Evolutionary conservation across 2,113 vertebrate species (phyloP).

Genomic region (Shinisaurus crocodilurus): DNA sequence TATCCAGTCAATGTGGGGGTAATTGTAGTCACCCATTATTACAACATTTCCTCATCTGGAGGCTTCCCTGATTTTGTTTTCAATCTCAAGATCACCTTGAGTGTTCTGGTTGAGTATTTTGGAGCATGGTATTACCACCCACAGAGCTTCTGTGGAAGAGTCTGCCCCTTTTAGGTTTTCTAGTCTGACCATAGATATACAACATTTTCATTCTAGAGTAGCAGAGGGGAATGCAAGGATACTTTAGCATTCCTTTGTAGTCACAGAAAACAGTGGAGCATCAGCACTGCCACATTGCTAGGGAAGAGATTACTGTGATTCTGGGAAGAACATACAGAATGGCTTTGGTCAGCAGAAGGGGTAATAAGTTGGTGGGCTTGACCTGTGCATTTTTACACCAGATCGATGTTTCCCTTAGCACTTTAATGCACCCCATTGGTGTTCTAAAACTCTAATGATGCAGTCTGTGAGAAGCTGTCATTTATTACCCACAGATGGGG

Average conservation of each 20-base stretch:
- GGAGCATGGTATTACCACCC: too few relatives aligned
- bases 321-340: constrained; percentile 7
- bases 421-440: constrained; percentile 91
- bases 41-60: too few relatives aligned
- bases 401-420: constrained; percentile 92
- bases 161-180: too few relatives aligned
- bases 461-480: constrained; percentile 89
- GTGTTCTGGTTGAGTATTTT: too few relatives aligned
- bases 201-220: neutral
- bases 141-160: too few relatives aligned
- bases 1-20: too few relatives aligned
- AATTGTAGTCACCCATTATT: too few relatives aligned
- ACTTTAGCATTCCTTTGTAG: neutral
- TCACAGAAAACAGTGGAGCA: neutral
- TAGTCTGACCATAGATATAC: too few relatives aligned
- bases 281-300: neutral
- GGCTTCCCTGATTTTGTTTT: too few relatives aligned
- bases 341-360: constrained; percentile 47
- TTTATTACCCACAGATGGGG: constrained; percentile 93
- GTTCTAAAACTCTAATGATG: constrained; percentile 92
- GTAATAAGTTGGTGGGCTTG: constrained; percentile 49
- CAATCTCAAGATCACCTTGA: too few relatives aligned
- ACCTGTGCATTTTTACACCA: constrained; percentile 83
- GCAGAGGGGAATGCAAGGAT: neutral
- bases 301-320: neutral